Percentiles rank a stretch among this genome's conserved stretches.
phyloP scores from a whole-genome alignment of 2,888 invertebrate species.

The Lagria hirta region DNA sequence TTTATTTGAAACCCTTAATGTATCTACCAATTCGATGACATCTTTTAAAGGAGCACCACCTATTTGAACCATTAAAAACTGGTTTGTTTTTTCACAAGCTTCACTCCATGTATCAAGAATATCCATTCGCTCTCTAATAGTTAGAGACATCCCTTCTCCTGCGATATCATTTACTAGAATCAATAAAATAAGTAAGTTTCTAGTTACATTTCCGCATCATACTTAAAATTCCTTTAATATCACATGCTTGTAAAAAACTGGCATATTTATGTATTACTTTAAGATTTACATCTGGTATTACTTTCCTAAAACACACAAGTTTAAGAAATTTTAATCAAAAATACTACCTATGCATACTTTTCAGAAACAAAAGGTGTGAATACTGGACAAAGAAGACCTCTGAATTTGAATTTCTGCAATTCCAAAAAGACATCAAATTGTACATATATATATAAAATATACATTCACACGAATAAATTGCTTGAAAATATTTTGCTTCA shows the following conservation, averaged over 20 bases:
- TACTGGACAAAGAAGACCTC: constrained; percentile 48
- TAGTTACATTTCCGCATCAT: constrained; percentile 13
- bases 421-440: no score
- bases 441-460: no score
- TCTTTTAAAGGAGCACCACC: constrained; percentile 43
- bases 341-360: constrained; percentile 29
- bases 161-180: constrained; percentile 40
- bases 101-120: constrained; percentile 39
- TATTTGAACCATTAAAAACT: constrained; percentile 42
- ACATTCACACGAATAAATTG: no score
- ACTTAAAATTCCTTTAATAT: constrained; percentile 39
- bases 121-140: constrained; percentile 35
- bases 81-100: constrained; percentile 34
- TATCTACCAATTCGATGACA: constrained; percentile 39
- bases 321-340: neutral
- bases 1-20: no score
- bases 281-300: constrained; percentile 32
- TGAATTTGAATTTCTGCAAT: constrained; percentile 47
- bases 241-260: constrained; percentile 35
- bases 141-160: constrained; percentile 42
- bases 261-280: constrained; percentile 35
- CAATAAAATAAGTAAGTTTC: constrained; percentile 3
- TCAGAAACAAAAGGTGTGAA: constrained; percentile 47
- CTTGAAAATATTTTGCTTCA: no score
- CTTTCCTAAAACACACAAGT: constrained; percentile 4